Conservation (phyloP, 2,113 vertebrate genomes). For the Lophura nycthemera region DNA sequence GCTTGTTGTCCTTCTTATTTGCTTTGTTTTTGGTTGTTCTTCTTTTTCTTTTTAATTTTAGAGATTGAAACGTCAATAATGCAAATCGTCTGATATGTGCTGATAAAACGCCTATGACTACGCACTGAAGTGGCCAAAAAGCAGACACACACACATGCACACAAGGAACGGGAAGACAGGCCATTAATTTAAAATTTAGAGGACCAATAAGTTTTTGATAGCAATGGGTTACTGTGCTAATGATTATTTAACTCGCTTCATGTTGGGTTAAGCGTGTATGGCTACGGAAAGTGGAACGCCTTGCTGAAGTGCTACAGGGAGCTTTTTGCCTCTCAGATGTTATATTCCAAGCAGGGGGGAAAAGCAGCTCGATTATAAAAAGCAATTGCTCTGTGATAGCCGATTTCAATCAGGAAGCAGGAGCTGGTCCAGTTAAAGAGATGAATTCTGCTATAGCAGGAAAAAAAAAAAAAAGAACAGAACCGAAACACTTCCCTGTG, state of each 20-base stretch:
- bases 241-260: constrained; percentile 61
- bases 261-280: constrained; percentile 57
- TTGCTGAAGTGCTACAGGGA: constrained; percentile 6
- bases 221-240: constrained; percentile 59
- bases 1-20: neutral
- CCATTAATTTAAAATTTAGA: constrained; percentile 68
- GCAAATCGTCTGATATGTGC: neutral
- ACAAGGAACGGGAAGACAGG: neutral
- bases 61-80: constrained; percentile 63
- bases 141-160: neutral
- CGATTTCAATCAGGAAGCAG: constrained; percentile 17
- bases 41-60: neutral
- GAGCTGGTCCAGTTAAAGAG: neutral
- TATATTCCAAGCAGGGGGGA: neutral
- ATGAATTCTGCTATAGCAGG: neutral
- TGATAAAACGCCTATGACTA: constrained; percentile 37
- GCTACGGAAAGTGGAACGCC: neutral
- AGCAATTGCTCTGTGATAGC: neutral
- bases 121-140: constrained; percentile 23
- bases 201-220: constrained; percentile 69
- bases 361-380: neutral
- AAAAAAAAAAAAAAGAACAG: neutral
- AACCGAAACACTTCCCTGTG: neutral
- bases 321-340: constrained; percentile 32
- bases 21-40: neutral